Conservation (phyloP, 2,113 vertebrate species). For the Gracilinanus agilis region DNA sequence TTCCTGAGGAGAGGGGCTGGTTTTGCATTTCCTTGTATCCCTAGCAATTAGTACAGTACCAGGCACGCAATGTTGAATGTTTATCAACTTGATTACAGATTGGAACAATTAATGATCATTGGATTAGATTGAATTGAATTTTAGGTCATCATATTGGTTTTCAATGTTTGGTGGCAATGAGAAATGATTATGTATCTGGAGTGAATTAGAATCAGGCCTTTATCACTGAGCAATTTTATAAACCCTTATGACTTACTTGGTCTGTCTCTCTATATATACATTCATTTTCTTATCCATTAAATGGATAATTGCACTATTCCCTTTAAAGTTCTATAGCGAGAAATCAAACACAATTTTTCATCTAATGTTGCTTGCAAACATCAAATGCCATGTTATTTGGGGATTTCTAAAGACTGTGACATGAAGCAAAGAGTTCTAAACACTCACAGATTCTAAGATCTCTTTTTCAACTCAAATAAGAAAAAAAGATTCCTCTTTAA, state of each 20-base stretch:
- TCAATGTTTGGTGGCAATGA: constrained; percentile 38
- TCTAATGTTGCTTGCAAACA: neutral
- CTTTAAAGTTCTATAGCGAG: neutral
- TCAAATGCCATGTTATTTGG: neutral
- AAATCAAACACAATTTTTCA: neutral
- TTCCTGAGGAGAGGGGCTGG: neutral
- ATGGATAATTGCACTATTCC: neutral
- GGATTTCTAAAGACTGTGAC: neutral
- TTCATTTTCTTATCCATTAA: neutral
- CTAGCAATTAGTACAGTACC: neutral
- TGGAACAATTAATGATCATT: neutral
- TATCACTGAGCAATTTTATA: neutral
- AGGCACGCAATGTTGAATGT: neutral
- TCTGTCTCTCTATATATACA: neutral
- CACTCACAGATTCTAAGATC: neutral
- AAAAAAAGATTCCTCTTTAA: neutral
- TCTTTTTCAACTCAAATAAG: neutral
- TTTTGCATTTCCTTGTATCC: constrained; percentile 39
- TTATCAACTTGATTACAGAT: neutral
- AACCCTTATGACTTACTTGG: neutral
- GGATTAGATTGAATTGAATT: neutral
- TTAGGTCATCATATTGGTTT: constrained; percentile 34
- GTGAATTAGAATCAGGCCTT: constrained; percentile 1
- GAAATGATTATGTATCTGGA: constrained; percentile 49
- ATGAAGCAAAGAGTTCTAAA: neutral